Conservation (phyloP, 2,797 vertebrate species). For the Anniella stebbinsi region DNA sequence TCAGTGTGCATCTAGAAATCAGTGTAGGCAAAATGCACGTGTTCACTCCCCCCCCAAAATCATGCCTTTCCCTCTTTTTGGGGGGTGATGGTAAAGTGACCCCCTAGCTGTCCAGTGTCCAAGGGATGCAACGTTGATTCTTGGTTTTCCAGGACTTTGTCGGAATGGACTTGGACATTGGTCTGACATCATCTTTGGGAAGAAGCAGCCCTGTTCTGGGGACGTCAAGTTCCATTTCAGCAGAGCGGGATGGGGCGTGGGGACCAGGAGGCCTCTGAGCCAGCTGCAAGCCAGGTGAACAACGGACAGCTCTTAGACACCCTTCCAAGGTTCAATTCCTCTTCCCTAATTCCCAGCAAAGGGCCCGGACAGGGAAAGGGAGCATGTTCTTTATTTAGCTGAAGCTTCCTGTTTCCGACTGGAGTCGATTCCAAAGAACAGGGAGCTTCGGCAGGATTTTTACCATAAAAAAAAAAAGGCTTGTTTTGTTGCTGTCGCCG, state of each 20-base stretch:
- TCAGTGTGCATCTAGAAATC: neutral
- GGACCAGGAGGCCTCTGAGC: neutral
- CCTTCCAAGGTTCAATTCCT: neutral
- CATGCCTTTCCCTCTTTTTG: neutral
- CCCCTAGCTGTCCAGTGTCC: neutral
- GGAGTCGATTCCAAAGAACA: neutral
- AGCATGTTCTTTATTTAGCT: slow-evolving; percentile 16
- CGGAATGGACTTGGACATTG: neutral
- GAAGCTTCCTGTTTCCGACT: slow-evolving; percentile 53
- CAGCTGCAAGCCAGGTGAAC: slow-evolving; percentile 18
- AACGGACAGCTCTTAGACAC: neutral
- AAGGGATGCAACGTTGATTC: too few species aligned
- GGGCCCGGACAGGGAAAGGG: neutral
- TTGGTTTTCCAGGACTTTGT: neutral
- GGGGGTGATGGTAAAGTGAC: neutral
- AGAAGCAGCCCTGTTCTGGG: neutral
- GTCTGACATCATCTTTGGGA: neutral
- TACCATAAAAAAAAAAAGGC: neutral
- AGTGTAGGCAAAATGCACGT: neutral
- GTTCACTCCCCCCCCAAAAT: too few species aligned
- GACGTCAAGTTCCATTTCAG: neutral
- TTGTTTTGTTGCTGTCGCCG: slow-evolving; percentile 6
- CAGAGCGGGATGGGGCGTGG: neutral
- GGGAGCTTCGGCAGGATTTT: slow-evolving; percentile 14
- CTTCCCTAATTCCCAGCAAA: neutral